Evolutionary conservation across 2,888 invertebrate genomes (phyloP).

Genomic region (Mimachlamys varia): DNA sequence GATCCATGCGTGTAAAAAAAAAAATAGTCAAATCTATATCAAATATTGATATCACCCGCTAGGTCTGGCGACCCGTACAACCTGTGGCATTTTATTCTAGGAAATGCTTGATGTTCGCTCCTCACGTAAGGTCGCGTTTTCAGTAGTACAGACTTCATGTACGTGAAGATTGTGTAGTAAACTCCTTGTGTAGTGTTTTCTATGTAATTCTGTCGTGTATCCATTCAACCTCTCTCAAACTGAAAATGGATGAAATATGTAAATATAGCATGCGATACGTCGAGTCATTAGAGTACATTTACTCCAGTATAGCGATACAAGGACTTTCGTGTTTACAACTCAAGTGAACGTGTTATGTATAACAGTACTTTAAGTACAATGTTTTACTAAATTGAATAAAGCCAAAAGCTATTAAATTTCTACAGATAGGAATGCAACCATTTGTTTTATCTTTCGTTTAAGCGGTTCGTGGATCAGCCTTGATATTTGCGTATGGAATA

Average conservation of each 20-base stretch:
- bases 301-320: neutral
- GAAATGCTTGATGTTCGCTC: neutral
- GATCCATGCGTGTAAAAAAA: slow-evolving; percentile 25
- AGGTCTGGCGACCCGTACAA: neutral
- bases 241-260: slow-evolving; percentile 23
- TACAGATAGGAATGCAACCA: no score
- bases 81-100: slow-evolving; percentile 26
- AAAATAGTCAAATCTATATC: slow-evolving; percentile 14
- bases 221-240: neutral
- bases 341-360: neutral
- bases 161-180: neutral
- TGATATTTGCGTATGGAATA: no score
- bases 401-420: neutral
- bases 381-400: neutral
- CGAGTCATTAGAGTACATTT: neutral
- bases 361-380: neutral
- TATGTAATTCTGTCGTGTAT: neutral
- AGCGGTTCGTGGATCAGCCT: no score
- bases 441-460: no score
- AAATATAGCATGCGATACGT: neutral
- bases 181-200: neutral
- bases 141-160: neutral
- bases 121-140: neutral
- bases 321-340: neutral
- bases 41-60: slow-evolving; percentile 28